Percentiles rank a stretch among this genome's conserved stretches.
Conservation (phyloP, 2,113 vertebrate species). For the Strigops habroptila region DNA sequence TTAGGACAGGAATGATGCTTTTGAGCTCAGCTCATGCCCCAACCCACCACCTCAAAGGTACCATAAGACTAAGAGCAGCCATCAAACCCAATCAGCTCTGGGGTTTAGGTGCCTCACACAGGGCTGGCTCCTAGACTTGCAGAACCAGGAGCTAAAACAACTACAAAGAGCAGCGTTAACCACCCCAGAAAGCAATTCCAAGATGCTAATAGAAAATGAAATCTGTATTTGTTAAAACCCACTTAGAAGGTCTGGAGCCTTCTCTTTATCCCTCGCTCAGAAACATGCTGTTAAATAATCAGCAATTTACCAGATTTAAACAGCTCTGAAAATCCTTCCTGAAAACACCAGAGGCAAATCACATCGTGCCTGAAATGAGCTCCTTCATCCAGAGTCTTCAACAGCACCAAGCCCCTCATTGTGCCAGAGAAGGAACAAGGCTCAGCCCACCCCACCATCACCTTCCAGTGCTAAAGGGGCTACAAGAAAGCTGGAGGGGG, state of each 20-base stretch:
- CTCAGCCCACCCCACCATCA: background rate
- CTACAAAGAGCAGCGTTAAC: background rate
- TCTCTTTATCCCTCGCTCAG: background rate
- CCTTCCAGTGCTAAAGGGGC: background rate
- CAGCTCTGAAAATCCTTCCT: conserved; percentile 25
- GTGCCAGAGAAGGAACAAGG: background rate
- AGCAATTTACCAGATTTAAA: conserved; percentile 36
- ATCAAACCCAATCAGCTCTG: background rate
- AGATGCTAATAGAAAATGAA: conserved; percentile 38
- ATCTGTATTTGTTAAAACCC: conserved; percentile 51
- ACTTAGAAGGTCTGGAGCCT: conserved; percentile 25
- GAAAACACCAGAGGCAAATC: conserved; percentile 33
- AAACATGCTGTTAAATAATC: conserved; percentile 45
- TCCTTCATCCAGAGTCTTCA: background rate
- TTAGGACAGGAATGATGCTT: background rate
- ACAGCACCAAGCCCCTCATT: background rate
- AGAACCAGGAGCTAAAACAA: background rate
- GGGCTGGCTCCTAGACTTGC: rapidly evolving
- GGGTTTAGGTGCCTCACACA: background rate
- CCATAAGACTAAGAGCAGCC: background rate
- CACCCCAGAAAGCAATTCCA: background rate
- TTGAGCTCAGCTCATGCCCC: background rate
- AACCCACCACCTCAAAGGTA: background rate
- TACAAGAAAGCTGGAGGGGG: background rate
- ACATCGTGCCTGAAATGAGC: background rate